Base-by-base conservation (phyloP, 1,140 invertebrate species). In the Lucilia sericata region DNA sequence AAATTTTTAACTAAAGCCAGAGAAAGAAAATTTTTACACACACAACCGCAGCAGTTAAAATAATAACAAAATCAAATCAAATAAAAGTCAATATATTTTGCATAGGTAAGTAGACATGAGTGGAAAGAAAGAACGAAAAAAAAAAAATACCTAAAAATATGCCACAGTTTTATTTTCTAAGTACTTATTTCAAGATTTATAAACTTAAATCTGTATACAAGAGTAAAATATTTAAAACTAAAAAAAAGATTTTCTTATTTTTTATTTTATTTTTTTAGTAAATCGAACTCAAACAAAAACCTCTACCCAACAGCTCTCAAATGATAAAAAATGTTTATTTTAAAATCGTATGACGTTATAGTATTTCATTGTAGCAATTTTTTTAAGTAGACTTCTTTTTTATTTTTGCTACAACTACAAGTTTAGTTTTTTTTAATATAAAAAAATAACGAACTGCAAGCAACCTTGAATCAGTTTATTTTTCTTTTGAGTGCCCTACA, bases 41-140 rank as follows among this genome's bases (percentile, higher is more conserved):
- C 42, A 8, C 10, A 42, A 42, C 5, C 42, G 42, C 42, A 42
- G 42, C 42, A 42, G 42, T 8, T 42, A 60, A 78, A 78, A 30
- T 30, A 78, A n/a, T 36, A 47, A 78, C 21, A 49, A 49, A 80
- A 80, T 21, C 76, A 80, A 80, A 80, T 80, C 76, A 80, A 80
- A 80, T 80, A 80, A 80, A 80, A 80, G 76, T 80, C 76, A 80
- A 80, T 80, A 80, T 49, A 80, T 49, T 80, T 80, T 80, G 76
- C 76, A 51, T 80, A 80, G 76, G 76, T 80, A 80, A 80, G 76
- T 80, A 51, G 76, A 5, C 34, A 1, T n/a, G 0, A 36, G 12
- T 10, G 7, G 13, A 75, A 75, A 14, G 21, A 65, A n/a, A n/a
- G 2, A 65, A 65, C 17, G n/a, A 10, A 65, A 21, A 51, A 80